Evolutionary conservation across 2,888 invertebrate species (phyloP).

Genomic region (Diaphora mendica): DNA sequence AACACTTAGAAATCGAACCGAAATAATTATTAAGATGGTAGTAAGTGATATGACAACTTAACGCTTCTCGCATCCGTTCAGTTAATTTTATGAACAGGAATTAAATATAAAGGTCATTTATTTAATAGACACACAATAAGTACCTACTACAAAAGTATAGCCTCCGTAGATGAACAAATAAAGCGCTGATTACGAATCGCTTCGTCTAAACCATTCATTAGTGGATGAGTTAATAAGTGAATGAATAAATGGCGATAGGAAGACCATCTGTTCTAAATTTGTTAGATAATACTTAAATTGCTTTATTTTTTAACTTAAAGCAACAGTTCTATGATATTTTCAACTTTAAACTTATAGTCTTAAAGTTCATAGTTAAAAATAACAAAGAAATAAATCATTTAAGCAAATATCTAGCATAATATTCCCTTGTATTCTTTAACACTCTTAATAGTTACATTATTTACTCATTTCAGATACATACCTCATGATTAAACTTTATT

Average conservation of each 20-base stretch:
- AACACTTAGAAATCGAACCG: neutral
- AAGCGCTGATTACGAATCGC: constrained; percentile 38
- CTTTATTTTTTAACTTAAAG: too few species aligned
- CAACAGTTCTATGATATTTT: neutral
- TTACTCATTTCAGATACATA: too few species aligned
- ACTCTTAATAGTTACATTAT: too few species aligned
- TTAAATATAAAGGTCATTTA: constrained; percentile 2
- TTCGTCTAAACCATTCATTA: constrained; percentile 55
- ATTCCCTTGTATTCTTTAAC: too few species aligned
- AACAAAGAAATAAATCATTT: too few species aligned
- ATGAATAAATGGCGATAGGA: constrained; percentile 49
- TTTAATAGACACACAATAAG: constrained; percentile 19
- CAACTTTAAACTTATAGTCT: neutral
- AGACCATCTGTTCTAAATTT: constrained; percentile 19
- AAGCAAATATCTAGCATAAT: too few species aligned
- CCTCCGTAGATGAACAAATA: constrained; percentile 25
- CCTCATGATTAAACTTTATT: too few species aligned
- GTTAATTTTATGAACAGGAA: neutral
- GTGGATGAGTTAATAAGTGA: constrained; percentile 54
- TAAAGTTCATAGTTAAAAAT: too few species aligned
- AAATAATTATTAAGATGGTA: neutral
- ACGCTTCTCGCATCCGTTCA: neutral
- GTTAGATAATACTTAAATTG: neutral
- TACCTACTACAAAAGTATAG: constrained; percentile 8
- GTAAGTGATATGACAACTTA: neutral